phyloP scores from a whole-genome alignment of 1,140 invertebrate genomes.

The Cydia fagiglandana region DNA sequence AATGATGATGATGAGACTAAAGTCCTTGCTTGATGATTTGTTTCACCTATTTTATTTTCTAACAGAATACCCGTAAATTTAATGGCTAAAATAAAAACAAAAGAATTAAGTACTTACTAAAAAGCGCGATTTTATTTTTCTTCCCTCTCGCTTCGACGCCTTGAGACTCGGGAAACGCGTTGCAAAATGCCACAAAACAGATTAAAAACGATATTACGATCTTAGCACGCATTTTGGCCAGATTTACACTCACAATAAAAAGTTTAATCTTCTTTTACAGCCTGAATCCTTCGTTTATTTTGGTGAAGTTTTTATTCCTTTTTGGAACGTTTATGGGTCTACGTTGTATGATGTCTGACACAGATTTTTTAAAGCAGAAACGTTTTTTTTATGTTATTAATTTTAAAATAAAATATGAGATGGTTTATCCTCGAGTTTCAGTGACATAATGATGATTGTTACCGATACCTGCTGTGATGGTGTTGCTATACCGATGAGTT shows the following conservation, averaged over 20 bases:
- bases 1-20: too few relatives aligned
- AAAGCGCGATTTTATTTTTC: conserved; percentile 60
- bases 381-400: background rate
- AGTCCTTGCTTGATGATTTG: too few relatives aligned
- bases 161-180: conserved; percentile 32
- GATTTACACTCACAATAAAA: background rate
- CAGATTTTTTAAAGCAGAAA: background rate
- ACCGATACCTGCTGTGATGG: too few relatives aligned
- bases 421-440: background rate
- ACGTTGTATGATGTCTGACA: background rate
- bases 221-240: conserved; percentile 18
- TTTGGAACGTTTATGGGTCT: too few relatives aligned
- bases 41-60: too few relatives aligned
- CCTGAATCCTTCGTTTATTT: background rate
- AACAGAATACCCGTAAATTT: too few relatives aligned
- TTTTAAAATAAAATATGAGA: background rate
- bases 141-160: conserved; percentile 55
- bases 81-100: background rate
- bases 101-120: conserved; percentile 44
- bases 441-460: conserved; percentile 20
- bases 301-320: background rate
- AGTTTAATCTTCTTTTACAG: background rate
- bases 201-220: conserved; percentile 41
- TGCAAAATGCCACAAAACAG: conserved; percentile 36
- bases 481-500: background rate